These are phyloP conservation scores for Melanocharis versteri DNA, from an alignment of 2,113 vertebrate species.

Conservation along the genomic window DNA sequence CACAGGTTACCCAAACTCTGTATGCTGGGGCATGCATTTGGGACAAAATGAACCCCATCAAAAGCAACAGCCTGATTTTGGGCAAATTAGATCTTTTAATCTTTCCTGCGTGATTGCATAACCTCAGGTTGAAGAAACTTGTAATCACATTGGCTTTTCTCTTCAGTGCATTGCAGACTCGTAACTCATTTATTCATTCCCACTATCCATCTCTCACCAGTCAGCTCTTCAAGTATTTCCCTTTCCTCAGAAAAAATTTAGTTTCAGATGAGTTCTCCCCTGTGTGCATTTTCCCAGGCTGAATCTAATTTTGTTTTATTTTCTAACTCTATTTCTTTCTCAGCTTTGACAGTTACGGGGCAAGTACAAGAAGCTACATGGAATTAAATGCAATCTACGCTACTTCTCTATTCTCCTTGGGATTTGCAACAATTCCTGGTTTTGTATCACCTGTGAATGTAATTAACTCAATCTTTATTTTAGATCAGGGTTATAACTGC, in stretches of 20 bases:
- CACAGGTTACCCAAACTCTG: neutral
- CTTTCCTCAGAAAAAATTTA: conserved; percentile 12
- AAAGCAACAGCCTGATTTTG: neutral
- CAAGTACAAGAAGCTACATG: conserved; percentile 37
- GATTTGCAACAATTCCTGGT: conserved; percentile 54
- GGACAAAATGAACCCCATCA: neutral
- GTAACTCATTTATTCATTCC: conserved; percentile 29
- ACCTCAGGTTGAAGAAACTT: neutral
- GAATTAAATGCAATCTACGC: conserved; percentile 51
- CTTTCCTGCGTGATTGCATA: neutral
- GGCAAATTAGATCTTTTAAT: neutral
- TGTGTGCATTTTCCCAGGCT: conserved; percentile 38
- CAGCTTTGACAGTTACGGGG: conserved; percentile 24
- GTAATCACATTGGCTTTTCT: conserved; percentile 8
- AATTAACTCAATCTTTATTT: conserved; percentile 61
- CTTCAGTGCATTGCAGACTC: neutral
- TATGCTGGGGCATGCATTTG: neutral
- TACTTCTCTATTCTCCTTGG: conserved; percentile 61
- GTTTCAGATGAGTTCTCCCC: conserved; percentile 46
- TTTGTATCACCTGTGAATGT: conserved; percentile 65
- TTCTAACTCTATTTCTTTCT: conserved; percentile 51
- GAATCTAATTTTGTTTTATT: conserved; percentile 58
- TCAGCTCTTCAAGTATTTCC: conserved; percentile 12
- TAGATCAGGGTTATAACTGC: conserved; percentile 39
- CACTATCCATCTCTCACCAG: neutral